Percentiles rank a stretch among this genome's conserved stretches.
These are phyloP conservation scores for Trididemnum miniatum DNA, from an alignment of 23 tunicate species.

Conservation along the genomic window DNA sequence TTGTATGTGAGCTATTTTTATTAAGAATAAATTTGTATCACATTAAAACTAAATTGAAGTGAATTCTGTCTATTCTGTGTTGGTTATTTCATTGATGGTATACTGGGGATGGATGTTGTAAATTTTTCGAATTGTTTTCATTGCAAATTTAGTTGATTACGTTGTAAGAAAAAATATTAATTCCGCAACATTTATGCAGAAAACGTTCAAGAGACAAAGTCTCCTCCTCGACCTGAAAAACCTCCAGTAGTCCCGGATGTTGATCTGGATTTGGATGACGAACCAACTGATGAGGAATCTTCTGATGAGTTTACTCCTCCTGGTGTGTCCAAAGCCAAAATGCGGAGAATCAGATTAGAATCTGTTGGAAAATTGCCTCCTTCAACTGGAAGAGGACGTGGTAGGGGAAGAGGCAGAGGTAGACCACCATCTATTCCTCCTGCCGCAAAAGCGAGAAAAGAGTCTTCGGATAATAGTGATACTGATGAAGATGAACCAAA, in stretches of 20 bases:
- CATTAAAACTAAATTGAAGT: too few relatives aligned
- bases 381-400: slow-evolving; percentile 31
- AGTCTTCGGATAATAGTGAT: background rate
- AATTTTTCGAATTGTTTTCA: too few relatives aligned
- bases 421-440: background rate
- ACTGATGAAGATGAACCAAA: background rate
- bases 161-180: too few relatives aligned
- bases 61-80: too few relatives aligned
- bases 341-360: background rate
- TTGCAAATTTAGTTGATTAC: too few relatives aligned
- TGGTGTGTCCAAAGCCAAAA: slow-evolving; percentile 47
- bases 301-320: slow-evolving; percentile 82
- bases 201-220: background rate
- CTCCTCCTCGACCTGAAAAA: background rate
- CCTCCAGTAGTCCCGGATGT: slow-evolving; percentile 20
- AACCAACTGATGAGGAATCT: slow-evolving; percentile 32
- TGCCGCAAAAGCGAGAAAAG: background rate
- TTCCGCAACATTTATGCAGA: slow-evolving; percentile 1
- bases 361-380: slow-evolving; percentile 27
- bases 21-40: too few relatives aligned
- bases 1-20: too few relatives aligned
- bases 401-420: slow-evolving; percentile 22
- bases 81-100: too few relatives aligned
- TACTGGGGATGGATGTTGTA: too few relatives aligned
- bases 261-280: slow-evolving; percentile 34